Percentiles rank a stretch among this genome's conserved stretches.
Evolutionary conservation across 2,797 vertebrate genomes (phyloP).

Genomic region (Euthynnus affinis): DNA sequence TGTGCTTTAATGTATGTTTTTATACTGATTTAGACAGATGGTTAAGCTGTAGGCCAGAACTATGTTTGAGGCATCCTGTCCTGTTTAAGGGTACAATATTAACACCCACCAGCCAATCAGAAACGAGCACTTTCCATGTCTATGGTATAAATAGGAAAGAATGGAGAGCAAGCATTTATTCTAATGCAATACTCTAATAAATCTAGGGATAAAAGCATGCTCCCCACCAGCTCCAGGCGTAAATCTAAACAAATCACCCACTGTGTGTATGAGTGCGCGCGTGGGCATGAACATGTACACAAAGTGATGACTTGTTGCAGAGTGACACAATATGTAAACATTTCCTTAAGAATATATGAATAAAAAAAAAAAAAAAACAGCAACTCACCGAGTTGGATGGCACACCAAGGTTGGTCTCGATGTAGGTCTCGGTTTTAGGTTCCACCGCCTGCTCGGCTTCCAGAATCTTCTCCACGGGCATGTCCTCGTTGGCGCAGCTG

Average conservation of each 20-base stretch:
- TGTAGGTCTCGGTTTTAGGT: slow-evolving; percentile 98
- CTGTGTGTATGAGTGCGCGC: neutral
- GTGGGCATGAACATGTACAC: neutral
- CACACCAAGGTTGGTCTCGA: slow-evolving; percentile 93
- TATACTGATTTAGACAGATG: slow-evolving; percentile 1
- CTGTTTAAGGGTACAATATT: too few species aligned
- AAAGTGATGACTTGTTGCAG: slow-evolving; percentile 20
- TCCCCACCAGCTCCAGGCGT: neutral
- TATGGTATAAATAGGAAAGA: neutral
- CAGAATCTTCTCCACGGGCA: slow-evolving; percentile 99
- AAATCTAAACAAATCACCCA: slow-evolving; percentile 3
- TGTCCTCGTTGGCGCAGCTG: slow-evolving; percentile 96
- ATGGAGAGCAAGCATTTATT: neutral
- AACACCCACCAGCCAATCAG: neutral
- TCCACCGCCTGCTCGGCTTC: slow-evolving; percentile 98
- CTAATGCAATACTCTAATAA: neutral
- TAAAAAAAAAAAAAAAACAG: neutral
- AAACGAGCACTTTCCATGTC: neutral
- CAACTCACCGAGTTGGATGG: slow-evolving; percentile 94
- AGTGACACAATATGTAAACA: neutral
- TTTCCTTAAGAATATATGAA: slow-evolving; percentile 1
- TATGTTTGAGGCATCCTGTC: neutral
- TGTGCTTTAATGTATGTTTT: slow-evolving; percentile 9
- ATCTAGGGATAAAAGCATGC: neutral
- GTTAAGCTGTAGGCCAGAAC: neutral